Evolutionary conservation across 2,888 invertebrate species (phyloP), one percentile per base, ranked within the genome.

Genomic region (Drymonia ruficornis): DNA sequence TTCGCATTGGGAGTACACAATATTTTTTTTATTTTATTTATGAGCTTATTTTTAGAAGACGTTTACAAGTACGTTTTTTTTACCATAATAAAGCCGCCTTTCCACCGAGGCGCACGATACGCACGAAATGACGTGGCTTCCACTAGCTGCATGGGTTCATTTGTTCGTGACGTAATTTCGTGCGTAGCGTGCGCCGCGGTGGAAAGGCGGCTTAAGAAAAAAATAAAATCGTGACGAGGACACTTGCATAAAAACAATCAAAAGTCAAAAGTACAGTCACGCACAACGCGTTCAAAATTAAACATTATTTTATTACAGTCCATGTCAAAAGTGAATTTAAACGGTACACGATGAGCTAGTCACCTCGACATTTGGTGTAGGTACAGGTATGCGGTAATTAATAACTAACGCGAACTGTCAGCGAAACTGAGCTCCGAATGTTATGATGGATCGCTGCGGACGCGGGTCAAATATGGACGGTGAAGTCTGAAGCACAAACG

Each of bases 331-430:
- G 8, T 15, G 45, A 43, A 43, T 43, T 43, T 45, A 67, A 67
- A 44, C 34, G 49, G 45, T 49, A 50, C 49, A 50, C 34, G 46
- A 45, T 71, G 58, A 69, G 58, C 63, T 67, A 69, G 51, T 76
- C 67, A 71, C 78, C 78, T 77, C 72, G 76, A 75, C 78, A 77
- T 77, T 76, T 73, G 66, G 61, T 67, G 49, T 28, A 45, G 45
- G 45, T 45, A 65, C 56, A 62, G 47, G 57, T 55, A 43, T 36
- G 52, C 50, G 56, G 59, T 67, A 65, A 72, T 74, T 69, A 63
- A 65, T 63, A 67, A 56, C 55, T 63, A 65, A 72, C 60, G 52
- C 50, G 40, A 59, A 45, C 60, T 67, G 67, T 67, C 67, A 53
- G 66, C 45, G 16, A 48, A 56, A 50, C 36, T 61, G 23, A 60